Conservation (phyloP, 2,797 vertebrate species). For the Acanthopagrus latus region DNA sequence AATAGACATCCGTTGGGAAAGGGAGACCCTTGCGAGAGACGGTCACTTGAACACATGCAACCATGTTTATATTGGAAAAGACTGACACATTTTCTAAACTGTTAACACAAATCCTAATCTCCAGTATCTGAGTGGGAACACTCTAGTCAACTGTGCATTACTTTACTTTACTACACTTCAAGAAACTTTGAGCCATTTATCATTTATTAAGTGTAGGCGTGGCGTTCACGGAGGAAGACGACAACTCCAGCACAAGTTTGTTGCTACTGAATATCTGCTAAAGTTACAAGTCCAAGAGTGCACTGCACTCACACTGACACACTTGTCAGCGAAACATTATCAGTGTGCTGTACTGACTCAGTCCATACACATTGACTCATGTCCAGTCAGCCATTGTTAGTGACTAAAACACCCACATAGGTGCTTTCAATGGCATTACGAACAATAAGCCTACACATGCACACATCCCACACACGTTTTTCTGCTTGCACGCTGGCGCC, state of each 20-base stretch:
- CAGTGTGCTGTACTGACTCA: conserved; percentile 59
- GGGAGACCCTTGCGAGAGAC: conserved; percentile 30
- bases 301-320: background rate
- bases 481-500: conserved; percentile 10
- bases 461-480: conserved; percentile 53
- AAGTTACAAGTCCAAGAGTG: conserved; percentile 24
- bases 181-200: conserved; percentile 8
- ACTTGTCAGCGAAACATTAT: conserved; percentile 30
- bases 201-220: conserved; percentile 19
- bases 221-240: background rate
- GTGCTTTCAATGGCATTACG: conserved; percentile 51
- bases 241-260: conserved; percentile 14
- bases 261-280: conserved; percentile 30
- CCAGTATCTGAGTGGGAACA: background rate
- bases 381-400: conserved; percentile 71
- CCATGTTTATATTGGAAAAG: conserved; percentile 36
- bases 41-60: conserved; percentile 10
- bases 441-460: conserved; percentile 70
- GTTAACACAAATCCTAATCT: background rate
- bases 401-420: conserved; percentile 71
- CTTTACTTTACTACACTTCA: background rate
- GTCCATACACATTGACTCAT: conserved; percentile 61
- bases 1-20: conserved; percentile 76
- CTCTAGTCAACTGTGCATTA: background rate
- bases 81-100: background rate